Conservation (phyloP, 2,888 invertebrate species). For the Rhopalosiphum nymphaeae region DNA sequence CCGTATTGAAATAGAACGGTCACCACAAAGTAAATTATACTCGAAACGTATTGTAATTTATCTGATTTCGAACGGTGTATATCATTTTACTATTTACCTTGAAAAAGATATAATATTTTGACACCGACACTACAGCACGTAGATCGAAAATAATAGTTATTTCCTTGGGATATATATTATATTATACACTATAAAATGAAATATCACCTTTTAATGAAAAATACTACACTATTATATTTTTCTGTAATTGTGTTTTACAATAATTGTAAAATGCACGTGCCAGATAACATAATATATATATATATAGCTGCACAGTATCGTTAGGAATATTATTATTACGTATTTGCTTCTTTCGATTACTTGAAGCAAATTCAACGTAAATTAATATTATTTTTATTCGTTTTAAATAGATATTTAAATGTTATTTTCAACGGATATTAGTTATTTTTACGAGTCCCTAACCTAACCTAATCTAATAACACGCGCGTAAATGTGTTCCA, state of each 20-base stretch:
- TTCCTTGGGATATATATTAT: not conserved
- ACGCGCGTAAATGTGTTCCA: not conserved
- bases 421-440: not conserved
- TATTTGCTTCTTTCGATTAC: not conserved
- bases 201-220: not conserved
- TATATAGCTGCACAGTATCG: not conserved
- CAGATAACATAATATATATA: not conserved
- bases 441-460: not conserved
- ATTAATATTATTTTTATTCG: not conserved
- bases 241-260: not conserved
- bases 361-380: not conserved
- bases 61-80: slow-evolving; percentile 16
- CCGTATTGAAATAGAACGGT: not conserved
- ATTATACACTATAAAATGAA: not conserved
- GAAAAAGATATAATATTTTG: not conserved
- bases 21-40: slow-evolving; percentile 21
- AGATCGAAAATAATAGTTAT: not conserved
- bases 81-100: slow-evolving; percentile 9
- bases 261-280: not conserved
- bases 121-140: not conserved
- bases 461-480: not conserved
- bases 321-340: not conserved
- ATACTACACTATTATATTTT: not conserved
- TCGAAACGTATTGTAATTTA: slow-evolving; percentile 15
- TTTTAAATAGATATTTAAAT: not conserved